phyloP scores from a whole-genome alignment of 2,888 invertebrate genomes.

The Ryuthela nishihirai region DNA sequence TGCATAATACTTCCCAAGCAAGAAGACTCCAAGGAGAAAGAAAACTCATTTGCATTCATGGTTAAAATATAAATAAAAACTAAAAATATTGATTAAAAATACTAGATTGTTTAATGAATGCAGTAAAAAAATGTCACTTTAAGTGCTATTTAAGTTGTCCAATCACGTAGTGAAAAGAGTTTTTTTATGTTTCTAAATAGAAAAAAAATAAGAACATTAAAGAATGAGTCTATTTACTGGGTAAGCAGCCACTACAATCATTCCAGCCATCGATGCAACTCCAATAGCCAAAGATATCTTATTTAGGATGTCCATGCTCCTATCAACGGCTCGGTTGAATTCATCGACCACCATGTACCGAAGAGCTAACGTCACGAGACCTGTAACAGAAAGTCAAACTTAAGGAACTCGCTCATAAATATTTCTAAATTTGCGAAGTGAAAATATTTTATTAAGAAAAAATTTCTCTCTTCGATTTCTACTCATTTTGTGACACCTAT shows the following conservation, averaged over 20 bases:
- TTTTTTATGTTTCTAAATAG: too few relatives aligned
- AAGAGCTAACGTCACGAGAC: conserved; percentile 12
- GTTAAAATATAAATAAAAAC: too few relatives aligned
- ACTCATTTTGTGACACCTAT: neutral
- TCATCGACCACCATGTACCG: conserved; percentile 23
- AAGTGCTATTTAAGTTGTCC: too few relatives aligned
- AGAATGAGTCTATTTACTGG: conserved; percentile 15
- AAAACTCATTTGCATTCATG: too few relatives aligned
- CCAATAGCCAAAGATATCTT: conserved; percentile 12
- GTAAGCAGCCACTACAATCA: conserved; percentile 32
- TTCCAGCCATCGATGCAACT: conserved; percentile 23
- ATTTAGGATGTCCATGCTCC: conserved; percentile 16
- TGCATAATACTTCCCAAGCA: too few relatives aligned
- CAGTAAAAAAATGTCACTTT: too few relatives aligned
- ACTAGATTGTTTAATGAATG: too few relatives aligned
- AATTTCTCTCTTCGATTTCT: neutral
- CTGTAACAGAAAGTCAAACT: conserved; percentile 1
- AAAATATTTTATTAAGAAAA: neutral
- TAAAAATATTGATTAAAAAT: too few relatives aligned
- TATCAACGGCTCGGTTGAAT: conserved; percentile 15
- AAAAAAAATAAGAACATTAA: neutral
- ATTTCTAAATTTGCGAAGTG: too few relatives aligned
- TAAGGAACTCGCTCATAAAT: neutral
- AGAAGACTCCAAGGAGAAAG: too few relatives aligned
- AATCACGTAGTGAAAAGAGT: too few relatives aligned